Base-by-base conservation (phyloP, 2,797 vertebrate genomes). In the Zenarchopterus dispar region DNA sequence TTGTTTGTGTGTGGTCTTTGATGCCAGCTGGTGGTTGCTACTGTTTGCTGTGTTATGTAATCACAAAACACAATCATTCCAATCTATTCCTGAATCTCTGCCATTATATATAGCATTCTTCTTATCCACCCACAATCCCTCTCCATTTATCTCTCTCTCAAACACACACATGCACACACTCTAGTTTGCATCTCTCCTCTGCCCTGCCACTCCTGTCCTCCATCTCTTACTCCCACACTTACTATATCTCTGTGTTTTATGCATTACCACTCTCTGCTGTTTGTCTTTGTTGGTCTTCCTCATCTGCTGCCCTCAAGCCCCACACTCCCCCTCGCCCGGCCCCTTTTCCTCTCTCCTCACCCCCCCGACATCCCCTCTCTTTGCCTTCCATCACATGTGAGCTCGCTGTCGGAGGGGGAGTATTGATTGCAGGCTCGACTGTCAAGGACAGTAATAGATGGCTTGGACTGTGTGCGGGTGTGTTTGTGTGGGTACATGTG, bases 31-130 rank as follows among this genome's bases (percentile, higher is more conserved):
- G 71, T 87, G 80, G 77, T 62, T 73, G 77, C 77, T 63, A 49
- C 56, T 80, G 80, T 90, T 89, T 87, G 80, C 77, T 73, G 75
- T 11, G 78, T 93, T 93, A 90, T 89, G 87, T 91, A 93, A 92
- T 93, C 90, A 88, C 80, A 88, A 80, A 89, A 88, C 88, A 89
- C 88, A 91, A 91, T 91, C 86, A 88, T 86, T 86, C 81, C 88
- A 85, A 88, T 93, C 90, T 93, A 92, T 92, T 91, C 89, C 88
- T 82, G 90, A 93, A 92, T 82, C 84, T 78, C 69, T 86, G 79
- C 80, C 87, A 91, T 92, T 92, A 93, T 89, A 93, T 93, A 92
- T 93, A 91, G 90, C 78, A 80, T 90, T 84, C 85, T 89, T 82
- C 80, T 88, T 83, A 81, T 89, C 87, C 91, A 85, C 92, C 93